phyloP scores from a whole-genome alignment of 2,888 invertebrate species.

The Eurytoma adleriae region DNA sequence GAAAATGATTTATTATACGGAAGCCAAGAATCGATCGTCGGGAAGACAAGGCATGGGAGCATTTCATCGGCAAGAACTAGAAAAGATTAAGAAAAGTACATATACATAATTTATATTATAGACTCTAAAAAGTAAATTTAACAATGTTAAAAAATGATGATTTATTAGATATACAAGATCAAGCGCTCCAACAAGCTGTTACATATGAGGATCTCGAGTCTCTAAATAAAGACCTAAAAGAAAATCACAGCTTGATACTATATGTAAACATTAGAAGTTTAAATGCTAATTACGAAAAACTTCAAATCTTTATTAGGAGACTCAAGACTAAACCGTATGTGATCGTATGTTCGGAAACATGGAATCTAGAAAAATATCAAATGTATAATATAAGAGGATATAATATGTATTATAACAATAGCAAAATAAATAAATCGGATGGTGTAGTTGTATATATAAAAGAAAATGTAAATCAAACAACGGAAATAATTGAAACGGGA shows the following conservation, averaged over 20 bases:
- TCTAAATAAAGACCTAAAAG: background rate
- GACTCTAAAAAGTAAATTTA: too few species aligned
- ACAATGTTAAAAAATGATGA: too few species aligned
- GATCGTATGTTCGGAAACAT: conserved; percentile 6
- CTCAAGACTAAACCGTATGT: background rate
- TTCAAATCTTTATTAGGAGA: conserved; percentile 10
- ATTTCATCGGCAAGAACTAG: too few species aligned
- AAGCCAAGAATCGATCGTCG: too few species aligned
- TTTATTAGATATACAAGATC: too few species aligned
- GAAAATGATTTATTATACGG: too few species aligned
- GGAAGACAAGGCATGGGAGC: too few species aligned
- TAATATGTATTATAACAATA: conserved; percentile 3
- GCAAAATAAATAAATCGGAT: conserved; percentile 3
- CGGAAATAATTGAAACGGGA: background rate
- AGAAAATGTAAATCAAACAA: background rate
- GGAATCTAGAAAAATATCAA: background rate
- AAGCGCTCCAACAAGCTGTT: too few species aligned
- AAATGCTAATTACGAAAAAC: background rate
- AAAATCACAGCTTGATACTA: background rate
- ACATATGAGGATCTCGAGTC: background rate
- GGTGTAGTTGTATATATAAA: conserved; percentile 3
- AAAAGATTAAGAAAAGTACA: too few species aligned
- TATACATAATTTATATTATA: too few species aligned
- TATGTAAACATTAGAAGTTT: background rate
- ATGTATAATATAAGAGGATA: background rate